Evolutionary conservation across 2,797 vertebrate species (phyloP).

Genomic region (Eulemur albifrons): DNA sequence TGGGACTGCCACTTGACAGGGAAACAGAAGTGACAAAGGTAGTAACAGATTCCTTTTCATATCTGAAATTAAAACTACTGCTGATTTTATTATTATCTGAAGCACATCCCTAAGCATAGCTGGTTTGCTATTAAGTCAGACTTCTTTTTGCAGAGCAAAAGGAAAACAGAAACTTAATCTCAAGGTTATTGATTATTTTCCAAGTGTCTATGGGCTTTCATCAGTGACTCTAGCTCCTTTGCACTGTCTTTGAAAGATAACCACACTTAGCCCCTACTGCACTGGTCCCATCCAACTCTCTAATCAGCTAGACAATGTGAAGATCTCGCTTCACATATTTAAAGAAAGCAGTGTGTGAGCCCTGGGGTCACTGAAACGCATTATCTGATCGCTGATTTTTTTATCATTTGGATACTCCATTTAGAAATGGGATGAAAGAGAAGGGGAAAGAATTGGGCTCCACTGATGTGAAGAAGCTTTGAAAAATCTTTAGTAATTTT

Average conservation of each 20-base stretch:
- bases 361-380: neutral
- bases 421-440: neutral
- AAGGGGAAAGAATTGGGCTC: neutral
- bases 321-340: neutral
- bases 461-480: neutral
- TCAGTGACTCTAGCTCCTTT: neutral
- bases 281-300: neutral
- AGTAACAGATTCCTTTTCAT: constrained; percentile 76
- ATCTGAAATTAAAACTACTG: constrained; percentile 78
- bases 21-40: constrained; percentile 77
- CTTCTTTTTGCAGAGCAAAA: constrained; percentile 79
- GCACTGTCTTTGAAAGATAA: neutral
- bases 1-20: constrained; percentile 68
- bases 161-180: constrained; percentile 31
- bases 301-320: neutral
- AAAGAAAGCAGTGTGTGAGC: neutral
- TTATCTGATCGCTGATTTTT: neutral
- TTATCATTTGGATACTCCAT: neutral
- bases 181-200: neutral
- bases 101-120: constrained; percentile 63
- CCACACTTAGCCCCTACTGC: neutral
- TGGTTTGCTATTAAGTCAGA: constrained; percentile 75
- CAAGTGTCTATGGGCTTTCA: neutral
- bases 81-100: constrained; percentile 73
- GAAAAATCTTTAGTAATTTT: neutral